Conservation (phyloP, 2,797 vertebrate genomes). For the Lutjanus argentimaculatus region DNA sequence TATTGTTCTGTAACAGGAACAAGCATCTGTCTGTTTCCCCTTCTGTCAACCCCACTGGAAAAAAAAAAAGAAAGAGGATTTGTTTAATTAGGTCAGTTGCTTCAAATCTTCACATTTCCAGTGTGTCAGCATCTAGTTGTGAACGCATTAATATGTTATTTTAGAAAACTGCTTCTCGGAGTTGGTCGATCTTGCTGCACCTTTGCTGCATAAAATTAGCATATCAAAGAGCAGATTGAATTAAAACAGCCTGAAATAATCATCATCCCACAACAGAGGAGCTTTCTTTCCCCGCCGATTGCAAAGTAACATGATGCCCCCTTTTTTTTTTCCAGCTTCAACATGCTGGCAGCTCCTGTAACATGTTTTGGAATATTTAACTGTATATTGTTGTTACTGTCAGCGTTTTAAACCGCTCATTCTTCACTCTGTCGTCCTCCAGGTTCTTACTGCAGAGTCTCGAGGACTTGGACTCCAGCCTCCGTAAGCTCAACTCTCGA, state of each 20-base stretch:
- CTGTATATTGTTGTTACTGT: no score
- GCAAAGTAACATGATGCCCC: background rate
- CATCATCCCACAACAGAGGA: background rate
- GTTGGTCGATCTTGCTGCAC: background rate
- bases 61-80: background rate
- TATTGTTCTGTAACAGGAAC: no score
- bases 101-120: background rate
- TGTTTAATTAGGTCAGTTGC: background rate
- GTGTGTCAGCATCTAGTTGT: background rate
- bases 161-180: background rate
- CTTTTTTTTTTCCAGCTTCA: background rate
- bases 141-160: background rate
- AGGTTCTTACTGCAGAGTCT: slow-evolving; percentile 98
- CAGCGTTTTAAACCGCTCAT: background rate
- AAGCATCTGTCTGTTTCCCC: background rate
- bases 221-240: background rate
- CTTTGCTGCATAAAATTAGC: background rate
- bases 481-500: slow-evolving; percentile 95
- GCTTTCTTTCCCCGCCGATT: background rate
- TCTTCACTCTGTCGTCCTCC: slow-evolving; percentile 17
- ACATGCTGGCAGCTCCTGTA: background rate
- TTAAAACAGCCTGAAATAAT: background rate
- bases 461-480: slow-evolving; percentile 95
- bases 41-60: background rate
- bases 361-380: background rate